These are phyloP conservation scores for Ricordea florida DNA, from an alignment of 92 coral and sea anemone genomes.

Conservation along the genomic window DNA sequence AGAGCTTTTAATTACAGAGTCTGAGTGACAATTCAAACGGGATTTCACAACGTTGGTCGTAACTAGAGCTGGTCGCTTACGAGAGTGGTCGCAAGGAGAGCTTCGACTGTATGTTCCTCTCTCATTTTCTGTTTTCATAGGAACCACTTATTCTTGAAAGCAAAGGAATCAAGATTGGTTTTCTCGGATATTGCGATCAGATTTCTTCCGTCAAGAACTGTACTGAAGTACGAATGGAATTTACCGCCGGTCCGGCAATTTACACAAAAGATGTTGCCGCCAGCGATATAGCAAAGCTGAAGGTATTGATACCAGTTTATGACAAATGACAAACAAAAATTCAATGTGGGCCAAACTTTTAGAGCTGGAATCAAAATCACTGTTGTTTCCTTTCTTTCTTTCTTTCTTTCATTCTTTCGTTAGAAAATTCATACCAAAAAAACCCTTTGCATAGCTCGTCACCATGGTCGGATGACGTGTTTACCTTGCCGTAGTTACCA, in stretches of 20 bases:
- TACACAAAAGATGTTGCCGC: conserved; percentile 4
- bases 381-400: not conserved
- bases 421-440: no score
- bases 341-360: not conserved
- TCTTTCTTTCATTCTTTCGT: no score
- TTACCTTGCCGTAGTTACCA: no score
- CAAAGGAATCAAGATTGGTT: conserved; percentile 71
- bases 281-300: conserved; percentile 11
- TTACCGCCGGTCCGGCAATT: conserved; percentile 20
- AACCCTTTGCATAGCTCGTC: no score
- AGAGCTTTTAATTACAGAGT: no score
- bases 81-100: no score
- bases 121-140: conserved; percentile 4
- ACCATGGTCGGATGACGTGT: no score
- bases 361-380: not conserved
- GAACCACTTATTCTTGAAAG: conserved; percentile 48
- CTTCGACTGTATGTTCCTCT: not conserved
- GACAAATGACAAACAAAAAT: not conserved
- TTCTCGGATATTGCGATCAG: conserved; percentile 62
- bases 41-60: no score
- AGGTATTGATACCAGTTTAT: conserved; percentile 2
- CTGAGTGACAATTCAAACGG: no score
- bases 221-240: not conserved
- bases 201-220: conserved; percentile 1
- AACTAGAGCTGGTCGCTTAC: no score